phyloP scores from a whole-genome alignment of 1,140 invertebrate species.

The Ylistrum balloti region DNA sequence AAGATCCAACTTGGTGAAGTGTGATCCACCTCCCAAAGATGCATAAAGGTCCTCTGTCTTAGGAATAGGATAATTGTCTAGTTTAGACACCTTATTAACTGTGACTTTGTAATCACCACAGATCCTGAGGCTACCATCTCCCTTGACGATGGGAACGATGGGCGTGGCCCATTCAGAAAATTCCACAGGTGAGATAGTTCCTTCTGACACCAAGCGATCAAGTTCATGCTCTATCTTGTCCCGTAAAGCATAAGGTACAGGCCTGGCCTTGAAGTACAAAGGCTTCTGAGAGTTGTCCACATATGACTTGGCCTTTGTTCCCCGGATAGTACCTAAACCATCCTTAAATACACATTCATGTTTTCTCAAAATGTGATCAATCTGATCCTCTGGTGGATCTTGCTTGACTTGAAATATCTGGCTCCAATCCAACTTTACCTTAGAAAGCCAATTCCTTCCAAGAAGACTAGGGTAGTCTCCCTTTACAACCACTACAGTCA shows the following conservation, averaged over 20 bases:
- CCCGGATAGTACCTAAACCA: constrained; percentile 37
- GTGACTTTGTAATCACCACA: constrained; percentile 81
- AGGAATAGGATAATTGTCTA: constrained; percentile 74
- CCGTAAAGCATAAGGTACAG: constrained; percentile 45
- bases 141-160: constrained; percentile 80
- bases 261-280: constrained; percentile 48
- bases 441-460: neutral
- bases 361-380: neutral
- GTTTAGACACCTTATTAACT: constrained; percentile 75
- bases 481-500: neutral
- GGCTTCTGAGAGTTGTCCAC: constrained; percentile 49
- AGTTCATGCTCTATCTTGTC: constrained; percentile 52
- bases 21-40: constrained; percentile 67
- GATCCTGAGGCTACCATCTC: constrained; percentile 75
- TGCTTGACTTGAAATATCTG: neutral
- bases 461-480: neutral
- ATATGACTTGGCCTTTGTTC: constrained; percentile 46
- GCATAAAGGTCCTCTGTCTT: constrained; percentile 73
- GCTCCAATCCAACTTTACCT: neutral
- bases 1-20: constrained; percentile 78
- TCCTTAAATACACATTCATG: constrained; percentile 37
- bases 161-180: constrained; percentile 80
- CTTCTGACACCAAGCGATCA: constrained; percentile 53
- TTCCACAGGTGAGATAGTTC: constrained; percentile 68
- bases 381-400: neutral